A percentile compares a stretch with the other conserved stretches of the same genome.
Evolutionary conservation across 2,797 vertebrate genomes (phyloP).

Genomic region (Amblyopsis hoosieri): DNA sequence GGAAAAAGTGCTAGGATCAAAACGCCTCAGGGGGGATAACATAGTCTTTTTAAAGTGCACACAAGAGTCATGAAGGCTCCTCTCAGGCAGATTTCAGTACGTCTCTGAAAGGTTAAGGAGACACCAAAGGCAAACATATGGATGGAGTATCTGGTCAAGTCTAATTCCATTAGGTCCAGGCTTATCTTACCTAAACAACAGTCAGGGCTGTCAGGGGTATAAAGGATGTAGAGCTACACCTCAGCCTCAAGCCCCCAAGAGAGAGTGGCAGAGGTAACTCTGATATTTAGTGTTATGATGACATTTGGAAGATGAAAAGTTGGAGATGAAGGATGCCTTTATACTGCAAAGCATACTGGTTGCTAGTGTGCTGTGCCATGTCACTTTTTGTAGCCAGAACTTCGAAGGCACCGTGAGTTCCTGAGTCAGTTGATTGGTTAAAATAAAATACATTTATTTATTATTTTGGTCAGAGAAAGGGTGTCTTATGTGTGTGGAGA

Average conservation of each 20-base stretch:
- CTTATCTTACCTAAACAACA: slow-evolving; percentile 76
- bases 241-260: slow-evolving; percentile 59
- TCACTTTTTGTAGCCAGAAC: slow-evolving; percentile 30
- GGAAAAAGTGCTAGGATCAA: slow-evolving; percentile 69
- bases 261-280: slow-evolving; percentile 62
- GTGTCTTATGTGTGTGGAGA: too few species aligned
- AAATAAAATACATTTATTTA: slow-evolving; percentile 41
- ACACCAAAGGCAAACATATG: slow-evolving; percentile 77
- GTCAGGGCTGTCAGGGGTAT: slow-evolving; percentile 66
- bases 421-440: slow-evolving; percentile 60
- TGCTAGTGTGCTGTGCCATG: slow-evolving; percentile 34
- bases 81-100: slow-evolving; percentile 62
- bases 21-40: slow-evolving; percentile 63
- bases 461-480: slow-evolving; percentile 26
- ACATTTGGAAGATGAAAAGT: slow-evolving; percentile 72
- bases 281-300: slow-evolving; percentile 72
- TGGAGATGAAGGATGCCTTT: slow-evolving; percentile 58
- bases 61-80: slow-evolving; percentile 64
- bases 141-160: slow-evolving; percentile 73
- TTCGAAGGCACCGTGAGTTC: slow-evolving; percentile 54
- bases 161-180: slow-evolving; percentile 73
- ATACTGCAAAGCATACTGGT: slow-evolving; percentile 58
- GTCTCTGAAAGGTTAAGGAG: slow-evolving; percentile 78
- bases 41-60: slow-evolving; percentile 68
- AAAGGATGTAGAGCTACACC: slow-evolving; percentile 59